Evolutionary conservation across 2,113 vertebrate genomes (phyloP).

Genomic region (Microtus ochrogaster): DNA sequence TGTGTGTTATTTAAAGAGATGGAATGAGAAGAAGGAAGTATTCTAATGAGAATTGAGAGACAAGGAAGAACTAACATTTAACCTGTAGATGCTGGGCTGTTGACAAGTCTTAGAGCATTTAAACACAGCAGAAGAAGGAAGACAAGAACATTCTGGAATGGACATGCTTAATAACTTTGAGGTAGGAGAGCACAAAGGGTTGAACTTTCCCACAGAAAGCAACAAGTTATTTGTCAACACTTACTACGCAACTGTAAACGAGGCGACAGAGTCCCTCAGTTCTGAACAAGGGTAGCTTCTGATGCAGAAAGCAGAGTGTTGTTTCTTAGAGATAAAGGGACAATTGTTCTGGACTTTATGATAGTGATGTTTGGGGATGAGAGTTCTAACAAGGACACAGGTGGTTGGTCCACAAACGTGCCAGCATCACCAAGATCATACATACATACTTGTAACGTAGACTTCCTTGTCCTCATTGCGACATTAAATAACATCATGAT

Average conservation of each 20-base stretch:
- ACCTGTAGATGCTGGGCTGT: not conserved
- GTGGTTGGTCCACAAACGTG: not conserved
- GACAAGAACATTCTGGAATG: not conserved
- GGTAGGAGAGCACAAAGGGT: not conserved
- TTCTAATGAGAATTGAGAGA: not conserved
- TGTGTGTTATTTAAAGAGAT: not conserved
- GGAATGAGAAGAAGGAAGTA: not conserved
- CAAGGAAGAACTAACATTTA: not conserved
- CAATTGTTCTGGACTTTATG: not conserved
- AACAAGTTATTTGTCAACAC: conserved; percentile 5
- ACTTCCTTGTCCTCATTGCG: not conserved
- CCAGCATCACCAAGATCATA: not conserved
- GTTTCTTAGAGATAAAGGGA: not conserved
- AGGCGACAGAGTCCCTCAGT: conserved; percentile 8
- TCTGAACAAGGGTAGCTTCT: not conserved
- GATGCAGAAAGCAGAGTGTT: not conserved
- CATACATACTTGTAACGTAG: not conserved
- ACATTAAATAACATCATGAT: not conserved
- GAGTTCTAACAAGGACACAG: not conserved
- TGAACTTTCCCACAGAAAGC: not conserved
- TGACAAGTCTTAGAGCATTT: not conserved
- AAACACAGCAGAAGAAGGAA: conserved; percentile 15
- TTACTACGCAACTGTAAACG: not conserved
- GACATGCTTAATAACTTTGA: not conserved
- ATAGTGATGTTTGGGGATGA: not conserved